A percentile compares a stretch with the other conserved stretches of the same genome.
Evolutionary conservation across 2,888 invertebrate genomes (phyloP).

Genomic region (Eilema griseolum): DNA sequence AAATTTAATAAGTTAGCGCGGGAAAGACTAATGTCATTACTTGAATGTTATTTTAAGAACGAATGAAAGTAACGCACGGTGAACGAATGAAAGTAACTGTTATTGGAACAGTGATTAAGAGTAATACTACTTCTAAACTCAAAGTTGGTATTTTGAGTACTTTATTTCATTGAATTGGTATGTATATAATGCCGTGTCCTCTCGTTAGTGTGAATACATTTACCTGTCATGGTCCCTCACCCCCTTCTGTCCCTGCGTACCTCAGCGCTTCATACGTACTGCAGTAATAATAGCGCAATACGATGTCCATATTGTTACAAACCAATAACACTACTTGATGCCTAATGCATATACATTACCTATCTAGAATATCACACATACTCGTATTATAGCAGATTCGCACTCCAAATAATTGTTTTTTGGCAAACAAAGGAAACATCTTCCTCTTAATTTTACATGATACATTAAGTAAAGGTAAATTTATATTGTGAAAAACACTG

Average conservation of each 20-base stretch:
- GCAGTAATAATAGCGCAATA: not conserved
- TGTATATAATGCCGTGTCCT: not conserved
- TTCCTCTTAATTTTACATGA: not conserved
- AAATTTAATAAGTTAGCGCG: slow-evolving; percentile 64
- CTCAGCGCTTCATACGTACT: not conserved
- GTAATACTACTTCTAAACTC: slow-evolving; percentile 11
- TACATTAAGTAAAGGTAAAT: not conserved
- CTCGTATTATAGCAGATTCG: too few species aligned
- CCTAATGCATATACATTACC: too few species aligned
- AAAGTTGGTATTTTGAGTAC: slow-evolving; percentile 12
- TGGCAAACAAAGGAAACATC: not conserved
- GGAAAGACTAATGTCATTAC: slow-evolving; percentile 47
- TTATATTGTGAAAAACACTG: too few species aligned
- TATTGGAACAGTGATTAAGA: slow-evolving; percentile 24
- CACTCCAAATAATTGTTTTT: too few species aligned
- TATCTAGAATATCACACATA: too few species aligned
- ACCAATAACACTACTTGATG: not conserved
- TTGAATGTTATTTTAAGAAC: slow-evolving; percentile 26
- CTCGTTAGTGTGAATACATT: not conserved
- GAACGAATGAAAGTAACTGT: slow-evolving; percentile 20
- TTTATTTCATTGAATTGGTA: slow-evolving; percentile 19
- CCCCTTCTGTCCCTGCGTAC: not conserved
- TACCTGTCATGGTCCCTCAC: not conserved
- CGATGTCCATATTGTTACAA: not conserved
- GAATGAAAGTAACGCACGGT: slow-evolving; percentile 35